Percentiles rank a stretch among this genome's conserved stretches.
Conservation (phyloP, 2,113 vertebrate genomes). For the Hyaena hyaena region DNA sequence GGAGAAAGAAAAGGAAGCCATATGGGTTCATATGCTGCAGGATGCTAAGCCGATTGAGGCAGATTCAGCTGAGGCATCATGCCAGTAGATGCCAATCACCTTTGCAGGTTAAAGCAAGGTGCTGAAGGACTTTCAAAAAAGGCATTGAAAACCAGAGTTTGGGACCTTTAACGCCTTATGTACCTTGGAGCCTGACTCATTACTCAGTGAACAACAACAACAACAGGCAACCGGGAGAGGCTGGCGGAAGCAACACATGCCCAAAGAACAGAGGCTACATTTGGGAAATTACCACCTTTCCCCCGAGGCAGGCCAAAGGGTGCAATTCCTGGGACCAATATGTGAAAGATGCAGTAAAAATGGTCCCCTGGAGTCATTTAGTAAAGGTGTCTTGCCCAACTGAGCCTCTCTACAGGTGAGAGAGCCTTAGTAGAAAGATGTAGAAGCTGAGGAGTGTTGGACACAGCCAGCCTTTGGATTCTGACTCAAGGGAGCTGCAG, state of each 20-base stretch:
- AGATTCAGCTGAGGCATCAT: neutral
- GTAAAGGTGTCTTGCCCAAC: neutral
- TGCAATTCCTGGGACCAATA: neutral
- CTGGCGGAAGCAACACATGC: neutral
- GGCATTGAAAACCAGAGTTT: neutral
- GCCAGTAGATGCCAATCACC: neutral
- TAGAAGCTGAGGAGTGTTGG: neutral
- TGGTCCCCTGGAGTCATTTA: neutral
- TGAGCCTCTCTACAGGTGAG: neutral
- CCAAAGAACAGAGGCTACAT: neutral
- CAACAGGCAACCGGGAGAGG: neutral
- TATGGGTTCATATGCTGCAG: neutral
- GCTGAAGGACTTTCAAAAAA: neutral
- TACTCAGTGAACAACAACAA: neutral
- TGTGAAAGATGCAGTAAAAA: neutral
- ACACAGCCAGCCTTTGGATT: neutral
- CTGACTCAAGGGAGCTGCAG: neutral
- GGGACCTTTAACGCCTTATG: neutral
- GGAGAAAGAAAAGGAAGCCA: neutral
- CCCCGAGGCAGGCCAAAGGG: neutral
- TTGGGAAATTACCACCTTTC: neutral
- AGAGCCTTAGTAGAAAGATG: neutral
- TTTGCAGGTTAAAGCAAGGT: neutral
- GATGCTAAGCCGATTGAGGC: neutral
- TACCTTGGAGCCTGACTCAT: neutral